Percentiles rank a stretch among this genome's conserved stretches.
Evolutionary conservation across 2,888 invertebrate genomes (phyloP).

Genomic region (Hoplodrina blanda): DNA sequence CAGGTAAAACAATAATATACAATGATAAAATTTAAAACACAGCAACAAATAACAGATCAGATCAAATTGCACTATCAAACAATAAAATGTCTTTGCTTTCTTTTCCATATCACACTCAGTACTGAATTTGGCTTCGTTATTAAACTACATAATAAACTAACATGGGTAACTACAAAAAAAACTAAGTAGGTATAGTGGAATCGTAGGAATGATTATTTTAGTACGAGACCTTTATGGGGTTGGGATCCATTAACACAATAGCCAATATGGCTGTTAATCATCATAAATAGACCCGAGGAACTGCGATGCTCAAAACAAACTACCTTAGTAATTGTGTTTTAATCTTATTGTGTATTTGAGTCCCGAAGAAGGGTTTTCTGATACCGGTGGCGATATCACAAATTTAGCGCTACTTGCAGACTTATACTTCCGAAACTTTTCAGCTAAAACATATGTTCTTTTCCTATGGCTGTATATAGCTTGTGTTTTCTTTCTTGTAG

Average conservation of each 20-base stretch:
- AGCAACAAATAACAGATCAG: constrained; percentile 84
- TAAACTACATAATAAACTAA: constrained; percentile 77
- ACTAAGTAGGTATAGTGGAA: constrained; percentile 68
- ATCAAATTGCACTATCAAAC: constrained; percentile 80
- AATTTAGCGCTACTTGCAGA: constrained; percentile 82
- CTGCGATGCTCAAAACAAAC: constrained; percentile 63
- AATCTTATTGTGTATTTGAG: constrained; percentile 87
- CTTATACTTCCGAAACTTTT: constrained; percentile 86
- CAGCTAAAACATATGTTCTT: constrained; percentile 81
- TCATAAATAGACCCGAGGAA: constrained; percentile 61
- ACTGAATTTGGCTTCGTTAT: constrained; percentile 84
- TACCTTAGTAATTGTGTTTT: constrained; percentile 80
- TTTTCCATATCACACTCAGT: constrained; percentile 82
- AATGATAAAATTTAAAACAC: constrained; percentile 78
- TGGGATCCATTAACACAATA: constrained; percentile 71
- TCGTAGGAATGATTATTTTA: constrained; percentile 76
- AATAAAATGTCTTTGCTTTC: constrained; percentile 74
- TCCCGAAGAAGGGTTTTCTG: constrained; percentile 73
- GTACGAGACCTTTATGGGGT: constrained; percentile 74
- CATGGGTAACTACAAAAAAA: constrained; percentile 80
- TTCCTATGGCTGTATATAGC: constrained; percentile 84
- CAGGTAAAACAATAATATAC: constrained; percentile 69
- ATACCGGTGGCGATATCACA: constrained; percentile 83
- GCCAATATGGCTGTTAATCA: constrained; percentile 63
- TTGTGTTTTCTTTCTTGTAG: constrained; percentile 79